Evolutionary conservation across 2,113 vertebrate genomes (phyloP).

Genomic region (Amphiprion percula): DNA sequence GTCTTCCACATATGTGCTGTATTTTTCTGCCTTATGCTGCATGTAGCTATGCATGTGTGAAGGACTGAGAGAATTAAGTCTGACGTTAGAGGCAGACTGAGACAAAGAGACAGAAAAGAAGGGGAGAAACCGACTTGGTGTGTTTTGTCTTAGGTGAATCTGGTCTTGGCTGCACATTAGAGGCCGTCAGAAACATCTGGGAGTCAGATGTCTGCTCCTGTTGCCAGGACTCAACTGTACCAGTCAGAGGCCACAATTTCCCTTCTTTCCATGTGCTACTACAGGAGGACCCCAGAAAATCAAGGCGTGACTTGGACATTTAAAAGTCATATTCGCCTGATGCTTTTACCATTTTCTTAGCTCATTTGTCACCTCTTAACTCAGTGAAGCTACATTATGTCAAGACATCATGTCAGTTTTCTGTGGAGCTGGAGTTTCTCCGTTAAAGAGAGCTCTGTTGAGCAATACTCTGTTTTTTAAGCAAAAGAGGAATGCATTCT

Average conservation of each 20-base stretch:
- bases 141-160: slow-evolving; percentile 35
- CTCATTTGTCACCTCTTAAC: slow-evolving; percentile 21
- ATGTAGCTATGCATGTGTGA: not conserved
- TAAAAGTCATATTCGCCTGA: slow-evolving; percentile 15
- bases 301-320: slow-evolving; percentile 28
- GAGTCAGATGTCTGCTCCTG: slow-evolving; percentile 72
- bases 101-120: slow-evolving; percentile 24
- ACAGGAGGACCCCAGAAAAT: slow-evolving; percentile 33
- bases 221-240: slow-evolving; percentile 33
- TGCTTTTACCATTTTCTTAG: slow-evolving; percentile 32
- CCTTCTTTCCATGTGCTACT: slow-evolving; percentile 41
- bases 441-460: not conserved
- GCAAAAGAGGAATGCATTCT: slow-evolving; percentile 17
- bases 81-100: not conserved
- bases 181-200: slow-evolving; percentile 76
- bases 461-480: slow-evolving; percentile 8
- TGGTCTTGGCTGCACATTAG: slow-evolving; percentile 59
- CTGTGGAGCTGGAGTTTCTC: not conserved
- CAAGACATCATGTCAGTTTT: not conserved
- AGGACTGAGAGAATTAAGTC: not conserved
- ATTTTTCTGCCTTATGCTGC: not conserved
- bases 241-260: slow-evolving; percentile 44
- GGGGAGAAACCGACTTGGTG: not conserved
- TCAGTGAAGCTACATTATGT: not conserved
- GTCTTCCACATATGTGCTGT: slow-evolving; percentile 16